Evolutionary conservation across 2,113 vertebrate genomes (phyloP).

Genomic region (Isurus oxyrinchus): DNA sequence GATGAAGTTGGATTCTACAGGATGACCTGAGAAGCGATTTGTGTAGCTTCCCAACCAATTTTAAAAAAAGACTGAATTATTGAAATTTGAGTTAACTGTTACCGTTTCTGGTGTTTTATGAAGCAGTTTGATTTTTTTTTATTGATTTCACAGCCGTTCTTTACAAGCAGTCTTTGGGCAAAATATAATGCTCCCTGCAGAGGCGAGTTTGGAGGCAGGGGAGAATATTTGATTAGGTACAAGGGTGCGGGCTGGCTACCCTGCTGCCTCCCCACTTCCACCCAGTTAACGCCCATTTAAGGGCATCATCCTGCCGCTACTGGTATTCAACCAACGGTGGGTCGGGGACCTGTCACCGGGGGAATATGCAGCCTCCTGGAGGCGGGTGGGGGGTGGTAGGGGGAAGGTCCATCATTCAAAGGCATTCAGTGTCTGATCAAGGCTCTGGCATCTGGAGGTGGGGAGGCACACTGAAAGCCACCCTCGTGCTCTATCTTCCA

Average conservation of each 20-base stretch:
- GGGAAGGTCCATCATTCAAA: background rate
- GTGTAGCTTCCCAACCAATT: background rate
- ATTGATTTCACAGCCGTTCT: background rate
- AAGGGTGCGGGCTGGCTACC: too few relatives aligned
- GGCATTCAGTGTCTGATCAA: background rate
- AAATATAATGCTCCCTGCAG: too few relatives aligned
- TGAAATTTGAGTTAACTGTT: background rate
- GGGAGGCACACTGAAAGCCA: background rate
- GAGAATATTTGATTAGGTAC: too few relatives aligned
- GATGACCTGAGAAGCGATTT: background rate
- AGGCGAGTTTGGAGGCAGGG: too few relatives aligned
- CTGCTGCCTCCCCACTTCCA: too few relatives aligned
- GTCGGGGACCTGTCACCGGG: too few relatives aligned
- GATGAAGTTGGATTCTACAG: background rate
- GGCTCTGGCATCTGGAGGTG: background rate
- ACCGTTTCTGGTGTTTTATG: background rate
- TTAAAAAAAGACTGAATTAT: background rate
- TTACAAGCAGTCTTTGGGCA: background rate
- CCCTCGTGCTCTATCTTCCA: background rate
- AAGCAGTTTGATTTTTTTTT: background rate
- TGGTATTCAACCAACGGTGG: too few relatives aligned
- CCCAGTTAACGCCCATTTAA: background rate
- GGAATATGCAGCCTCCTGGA: too few relatives aligned
- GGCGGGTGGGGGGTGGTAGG: too few relatives aligned
- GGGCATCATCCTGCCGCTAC: background rate